These are phyloP conservation scores for Pollenia labialis DNA, from an alignment of 2,888 invertebrate genomes.

Conservation along the genomic window DNA sequence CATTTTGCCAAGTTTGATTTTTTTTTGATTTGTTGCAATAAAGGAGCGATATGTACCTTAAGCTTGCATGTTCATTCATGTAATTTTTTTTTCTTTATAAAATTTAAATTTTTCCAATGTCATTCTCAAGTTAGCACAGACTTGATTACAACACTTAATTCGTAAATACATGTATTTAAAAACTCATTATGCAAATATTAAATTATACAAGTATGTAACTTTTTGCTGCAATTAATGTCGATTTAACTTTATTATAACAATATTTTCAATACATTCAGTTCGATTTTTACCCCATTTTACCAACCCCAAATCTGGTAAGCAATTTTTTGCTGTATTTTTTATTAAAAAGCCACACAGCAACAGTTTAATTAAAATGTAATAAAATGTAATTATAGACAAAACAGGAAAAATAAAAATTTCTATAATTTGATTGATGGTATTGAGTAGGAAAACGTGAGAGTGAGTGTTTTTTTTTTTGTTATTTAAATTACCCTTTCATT, in stretches of 20 bases:
- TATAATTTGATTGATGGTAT: conserved; percentile 45
- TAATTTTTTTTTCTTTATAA: neutral
- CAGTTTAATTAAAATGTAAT: conserved; percentile 63
- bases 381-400: conserved; percentile 51
- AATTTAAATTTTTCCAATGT: neutral
- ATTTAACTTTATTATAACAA: conserved; percentile 42
- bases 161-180: conserved; percentile 31
- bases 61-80: no score
- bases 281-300: neutral
- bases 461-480: neutral
- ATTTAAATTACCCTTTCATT: neutral
- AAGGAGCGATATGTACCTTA: no score
- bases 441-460: neutral
- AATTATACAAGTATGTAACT: conserved; percentile 15
- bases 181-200: conserved; percentile 20
- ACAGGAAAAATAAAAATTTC: neutral
- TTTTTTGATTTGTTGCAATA: no score
- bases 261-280: conserved; percentile 15
- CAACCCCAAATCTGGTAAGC: neutral
- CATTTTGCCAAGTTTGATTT: no score
- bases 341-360: conserved; percentile 24
- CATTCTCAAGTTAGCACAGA: neutral
- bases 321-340: neutral
- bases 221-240: neutral
- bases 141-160: neutral